Evolutionary conservation across 2,797 vertebrate species (phyloP), one percentile per base, ranked within the genome.

Genomic region (Dermochelys coriacea): DNA sequence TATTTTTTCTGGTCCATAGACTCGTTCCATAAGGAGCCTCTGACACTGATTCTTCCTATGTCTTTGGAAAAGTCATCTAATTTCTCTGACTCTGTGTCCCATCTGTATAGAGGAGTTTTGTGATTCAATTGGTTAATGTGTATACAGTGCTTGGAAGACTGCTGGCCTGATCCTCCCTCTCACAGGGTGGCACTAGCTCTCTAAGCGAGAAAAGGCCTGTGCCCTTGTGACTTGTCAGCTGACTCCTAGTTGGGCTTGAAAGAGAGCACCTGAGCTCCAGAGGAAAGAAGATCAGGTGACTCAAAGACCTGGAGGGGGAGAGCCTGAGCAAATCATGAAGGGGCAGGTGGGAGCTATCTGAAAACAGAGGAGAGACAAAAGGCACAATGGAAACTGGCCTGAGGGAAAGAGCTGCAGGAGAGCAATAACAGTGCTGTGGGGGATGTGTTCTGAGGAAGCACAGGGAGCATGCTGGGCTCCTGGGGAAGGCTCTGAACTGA

Each of bases 61-160:
- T 93, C 93, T 96, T 93, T 95, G 84, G 90, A 89, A 88, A 94
- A 97, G 87, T 84, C 89, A 87, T 91, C 94, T 94, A 97, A 96
- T 96, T 94, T 91, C 85, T 93, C 86, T 87, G 94, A 92, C 96
- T 94, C 31, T 0, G 91, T 96, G 92, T 97, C 89, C 84, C 95
- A 0, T 95, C 95, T 92, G 79, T 31, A 29, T 59, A 86, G 89
- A 95, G 87, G 27, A 88, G 85, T 88, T 95, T 90, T 86, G 88
- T 71, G 94, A 94, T 96, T 97, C 95, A 96, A 61, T 84, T 89
- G 82, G 87, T 81, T 89, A 79, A 25, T 91, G 93, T 87, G 92
- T 93, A 91, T 91, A 93, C 93, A 94, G 90, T 86, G 87, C 93
- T 92, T 90, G 89, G 84, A 95, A 90, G 90, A 84, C 37, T 91